A percentile compares a stretch with the other conserved stretches of the same genome.
These are phyloP conservation scores for Geodia barretti DNA, from an alignment of 37 sponge, comb jelly and placozoan species.

Conservation along the genomic window DNA sequence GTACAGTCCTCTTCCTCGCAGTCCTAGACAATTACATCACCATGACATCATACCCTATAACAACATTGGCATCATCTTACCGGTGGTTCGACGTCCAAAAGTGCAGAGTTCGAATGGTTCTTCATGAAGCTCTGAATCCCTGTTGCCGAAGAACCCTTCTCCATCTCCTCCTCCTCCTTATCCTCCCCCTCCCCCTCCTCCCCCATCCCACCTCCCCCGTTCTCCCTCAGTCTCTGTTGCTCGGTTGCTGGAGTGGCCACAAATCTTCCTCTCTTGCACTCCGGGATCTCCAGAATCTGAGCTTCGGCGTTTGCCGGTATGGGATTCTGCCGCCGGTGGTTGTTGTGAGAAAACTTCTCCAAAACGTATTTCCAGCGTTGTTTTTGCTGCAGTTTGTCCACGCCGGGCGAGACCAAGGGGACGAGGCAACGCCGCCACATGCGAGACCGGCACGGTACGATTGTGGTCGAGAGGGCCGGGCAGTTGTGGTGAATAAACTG, in stretches of 20 bases:
- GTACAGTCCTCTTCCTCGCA: slow-evolving; percentile 9
- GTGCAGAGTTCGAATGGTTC: not conserved
- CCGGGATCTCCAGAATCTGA: slow-evolving; percentile 74
- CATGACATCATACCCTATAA: slow-evolving; percentile 5
- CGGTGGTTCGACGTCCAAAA: slow-evolving; percentile 31
- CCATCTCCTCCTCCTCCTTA: not conserved
- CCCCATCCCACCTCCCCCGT: not conserved
- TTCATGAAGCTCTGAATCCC: not conserved
- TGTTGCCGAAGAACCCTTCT: not conserved
- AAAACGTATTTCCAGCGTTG: slow-evolving; percentile 74
- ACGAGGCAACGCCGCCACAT: slow-evolving; percentile 82
- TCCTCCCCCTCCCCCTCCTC: not conserved
- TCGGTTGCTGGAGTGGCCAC: slow-evolving; percentile 32
- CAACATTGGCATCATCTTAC: slow-evolving; percentile 9
- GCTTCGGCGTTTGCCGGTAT: slow-evolving; percentile 48
- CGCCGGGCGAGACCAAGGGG: slow-evolving; percentile 63
- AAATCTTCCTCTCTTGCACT: slow-evolving; percentile 73
- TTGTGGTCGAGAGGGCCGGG: slow-evolving; percentile 61
- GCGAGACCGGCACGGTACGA: slow-evolving; percentile 74
- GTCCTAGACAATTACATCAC: slow-evolving; percentile 17
- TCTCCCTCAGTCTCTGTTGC: not conserved
- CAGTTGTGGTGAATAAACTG: slow-evolving; percentile 83
- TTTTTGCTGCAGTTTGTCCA: slow-evolving; percentile 80
- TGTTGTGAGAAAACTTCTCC: slow-evolving; percentile 77
- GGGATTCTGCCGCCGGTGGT: slow-evolving; percentile 42